Base-by-base conservation (phyloP, 2,797 vertebrate species). In the Varecia variegata region DNA sequence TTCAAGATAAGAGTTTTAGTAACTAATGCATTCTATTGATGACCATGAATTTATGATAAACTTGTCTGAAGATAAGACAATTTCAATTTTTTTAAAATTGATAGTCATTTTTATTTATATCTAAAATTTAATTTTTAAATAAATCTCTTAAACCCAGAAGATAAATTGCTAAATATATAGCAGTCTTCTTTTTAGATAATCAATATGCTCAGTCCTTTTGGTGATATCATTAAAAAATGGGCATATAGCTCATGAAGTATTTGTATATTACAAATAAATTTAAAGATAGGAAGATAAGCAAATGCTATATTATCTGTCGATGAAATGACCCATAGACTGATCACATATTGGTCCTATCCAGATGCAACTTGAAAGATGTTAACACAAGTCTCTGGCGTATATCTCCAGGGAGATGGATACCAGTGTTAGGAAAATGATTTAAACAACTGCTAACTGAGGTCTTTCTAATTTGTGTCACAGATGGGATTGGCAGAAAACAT, bases 271-370 rank as follows among this genome's bases (percentile, higher is more conserved):
- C 13, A 95, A 95, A 96, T 80, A 98, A 96, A 11, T 54, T 95
- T 96, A 98, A 97, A 98, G 94, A 95, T 95, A 98, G 54, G 92
- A 95, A 95, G 87, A 96, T 98, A 98, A 98, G 95, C 87, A 97
- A 97, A 97, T 12, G 1, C 58, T 92, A 97, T 91, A 62, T 30
- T 90, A 67, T 97, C 97, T 98, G 93, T 97, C 95, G 96, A 0
- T 2, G 93, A 96, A 97, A 96, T 90, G 62, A 94, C 95, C 92
- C 97, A 94, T 71, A 98, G 87, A 83, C 68, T 97, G 96, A 97
- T 97, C 96, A 93, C 90, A 92, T 96, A 93, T 95, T 92, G 95
- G 93, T 97, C 92, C 96, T 67, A 97, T 96, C 96, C 97, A 98
- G 92, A 97, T 90, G 70, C 95, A 98, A 97, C 88, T 97, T 92